Evolutionary conservation across 2,888 invertebrate species (phyloP).

Genomic region (Drosophila barbarae): DNA sequence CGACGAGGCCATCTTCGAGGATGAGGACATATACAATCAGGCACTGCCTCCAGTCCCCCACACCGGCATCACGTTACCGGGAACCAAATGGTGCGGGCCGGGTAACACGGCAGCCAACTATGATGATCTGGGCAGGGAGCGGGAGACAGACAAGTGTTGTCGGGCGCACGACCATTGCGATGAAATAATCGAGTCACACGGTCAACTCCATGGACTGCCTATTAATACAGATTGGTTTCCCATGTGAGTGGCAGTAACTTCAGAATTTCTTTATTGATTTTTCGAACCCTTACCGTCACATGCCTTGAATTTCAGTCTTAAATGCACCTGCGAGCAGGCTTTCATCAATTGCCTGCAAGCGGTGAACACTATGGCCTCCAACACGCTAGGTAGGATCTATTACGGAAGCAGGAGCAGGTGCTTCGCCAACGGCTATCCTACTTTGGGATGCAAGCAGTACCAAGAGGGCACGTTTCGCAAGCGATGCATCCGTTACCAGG

Average conservation of each 20-base stretch:
- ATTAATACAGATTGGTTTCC: slow-evolving; percentile 78
- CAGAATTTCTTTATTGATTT: slow-evolving; percentile 13
- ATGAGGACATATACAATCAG: slow-evolving; percentile 78
- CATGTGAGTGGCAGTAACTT: slow-evolving; percentile 60
- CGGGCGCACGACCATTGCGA: slow-evolving; percentile 87
- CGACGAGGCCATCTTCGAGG: slow-evolving; percentile 78
- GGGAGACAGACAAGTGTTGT: slow-evolving; percentile 91
- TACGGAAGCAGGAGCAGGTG: slow-evolving; percentile 73
- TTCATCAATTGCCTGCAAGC: slow-evolving; percentile 78
- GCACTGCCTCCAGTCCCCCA: slow-evolving; percentile 71
- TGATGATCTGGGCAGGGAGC: slow-evolving; percentile 89
- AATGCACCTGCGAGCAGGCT: slow-evolving; percentile 77
- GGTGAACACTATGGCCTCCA: slow-evolving; percentile 69
- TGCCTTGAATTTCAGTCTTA: slow-evolving; percentile 58
- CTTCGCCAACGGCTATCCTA: slow-evolving; percentile 74
- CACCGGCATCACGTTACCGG: slow-evolving; percentile 81
- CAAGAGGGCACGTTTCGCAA: slow-evolving; percentile 71
- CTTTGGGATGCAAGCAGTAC: slow-evolving; percentile 69
- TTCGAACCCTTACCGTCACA: background rate
- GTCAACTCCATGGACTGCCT: slow-evolving; percentile 67
- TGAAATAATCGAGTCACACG: slow-evolving; percentile 74
- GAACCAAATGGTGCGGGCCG: slow-evolving; percentile 96
- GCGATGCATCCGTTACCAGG: slow-evolving; percentile 77
- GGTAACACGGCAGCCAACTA: slow-evolving; percentile 89
- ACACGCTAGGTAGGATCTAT: slow-evolving; percentile 76